Evolutionary conservation across 2,113 vertebrate genomes (phyloP), one percentile per base, ranked within the genome.

Genomic region (Ageneiosus marmoratus): DNA sequence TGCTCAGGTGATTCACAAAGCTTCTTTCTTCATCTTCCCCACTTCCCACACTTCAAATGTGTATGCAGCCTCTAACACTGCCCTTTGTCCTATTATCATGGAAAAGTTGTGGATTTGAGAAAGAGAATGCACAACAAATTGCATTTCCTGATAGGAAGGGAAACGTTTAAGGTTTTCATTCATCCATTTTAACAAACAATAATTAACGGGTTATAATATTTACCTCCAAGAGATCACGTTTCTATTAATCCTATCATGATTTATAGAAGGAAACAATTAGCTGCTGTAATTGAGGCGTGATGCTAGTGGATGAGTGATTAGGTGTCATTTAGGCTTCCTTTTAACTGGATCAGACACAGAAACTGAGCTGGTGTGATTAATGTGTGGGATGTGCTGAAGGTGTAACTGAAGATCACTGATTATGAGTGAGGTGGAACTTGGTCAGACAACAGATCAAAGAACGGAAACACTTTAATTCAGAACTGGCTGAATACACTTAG

Each of bases 371-470:
- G 18, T 60, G 88, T 90, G 88, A 86, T 91, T 85, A 90, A 72
- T 83, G 88, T 91, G 87, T 90, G 85, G 76, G 83, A 77, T 58
- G 80, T 72, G 70, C 53, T 75, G 60, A 82, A 88, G 81, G 83
- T 88, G 89, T 90, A 90, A 92, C 90, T 67, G 48, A 65, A 83
- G 77, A 75, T 83, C 32, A 77, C 29, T 63, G 62, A 81, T 77
- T 81, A n/a, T 37, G 88, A 91, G 87, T 85, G 87, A 24, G 65
- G 44, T 27, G 87, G 89, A 92, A 92, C 91, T 87, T 87, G 90
- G 89, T 79, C 56, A 56, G 60, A 84, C 88, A 88, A 37, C 50
- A 87, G 87, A 89, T 93, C 89, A 92, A 92, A 92, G 87, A 56
- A 27, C 27, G 24, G 76, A 80, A 80, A 77, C 79, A 2, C 48